Conservation (phyloP, 2,113 vertebrate genomes). For the Nothobranchius kuhntae region DNA sequence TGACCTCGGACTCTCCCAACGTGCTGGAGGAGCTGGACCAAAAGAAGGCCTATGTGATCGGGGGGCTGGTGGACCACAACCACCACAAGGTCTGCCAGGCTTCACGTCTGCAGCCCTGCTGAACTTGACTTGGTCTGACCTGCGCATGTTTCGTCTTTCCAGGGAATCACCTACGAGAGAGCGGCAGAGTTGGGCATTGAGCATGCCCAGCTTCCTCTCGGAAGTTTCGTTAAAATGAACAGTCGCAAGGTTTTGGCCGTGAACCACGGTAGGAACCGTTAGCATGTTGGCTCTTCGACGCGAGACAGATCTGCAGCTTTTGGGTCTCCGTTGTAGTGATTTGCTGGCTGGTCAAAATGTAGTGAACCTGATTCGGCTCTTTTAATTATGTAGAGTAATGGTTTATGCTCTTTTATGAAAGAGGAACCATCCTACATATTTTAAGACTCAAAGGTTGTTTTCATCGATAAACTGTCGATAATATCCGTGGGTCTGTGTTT, state of each 20-base stretch:
- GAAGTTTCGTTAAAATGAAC: slow-evolving; percentile 95
- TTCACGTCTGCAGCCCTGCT: not conserved
- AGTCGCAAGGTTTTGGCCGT: slow-evolving; percentile 95
- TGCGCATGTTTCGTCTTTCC: slow-evolving; percentile 11
- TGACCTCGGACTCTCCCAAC: slow-evolving; percentile 96
- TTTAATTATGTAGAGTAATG: too few relatives aligned
- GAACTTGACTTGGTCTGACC: not conserved
- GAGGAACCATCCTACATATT: too few relatives aligned
- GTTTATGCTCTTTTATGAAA: too few relatives aligned
- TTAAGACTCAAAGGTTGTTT: too few relatives aligned
- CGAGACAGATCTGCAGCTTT: too few relatives aligned
- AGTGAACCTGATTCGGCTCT: too few relatives aligned
- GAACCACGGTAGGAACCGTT: slow-evolving; percentile 88
- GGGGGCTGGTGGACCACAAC: slow-evolving; percentile 97
- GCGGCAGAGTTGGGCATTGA: slow-evolving; percentile 86
- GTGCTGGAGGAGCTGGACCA: slow-evolving; percentile 89
- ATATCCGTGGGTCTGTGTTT: too few relatives aligned
- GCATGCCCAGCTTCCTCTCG: slow-evolving; percentile 93
- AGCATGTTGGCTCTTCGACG: too few relatives aligned
- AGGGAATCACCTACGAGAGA: slow-evolving; percentile 90
- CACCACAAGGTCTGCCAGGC: slow-evolving; percentile 88
- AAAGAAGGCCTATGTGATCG: slow-evolving; percentile 92
- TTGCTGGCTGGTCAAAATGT: too few relatives aligned
- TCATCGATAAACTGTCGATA: too few relatives aligned
- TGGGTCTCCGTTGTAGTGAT: too few relatives aligned